These are phyloP conservation scores for Drosophila paulistorum DNA, from an alignment of 1,140 invertebrate species.

Conservation along the genomic window DNA sequence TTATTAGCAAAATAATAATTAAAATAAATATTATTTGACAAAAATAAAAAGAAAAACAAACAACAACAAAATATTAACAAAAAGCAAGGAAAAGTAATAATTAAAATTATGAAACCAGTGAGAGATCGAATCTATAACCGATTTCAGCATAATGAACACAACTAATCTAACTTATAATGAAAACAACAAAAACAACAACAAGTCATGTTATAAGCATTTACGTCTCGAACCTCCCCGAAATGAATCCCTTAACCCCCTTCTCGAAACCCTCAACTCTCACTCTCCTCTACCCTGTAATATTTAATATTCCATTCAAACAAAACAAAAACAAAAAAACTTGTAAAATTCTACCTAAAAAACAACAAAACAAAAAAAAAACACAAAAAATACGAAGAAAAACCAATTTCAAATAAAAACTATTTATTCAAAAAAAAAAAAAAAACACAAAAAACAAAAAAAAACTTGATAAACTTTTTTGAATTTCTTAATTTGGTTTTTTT, in stretches of 20 bases:
- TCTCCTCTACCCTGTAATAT: constrained; percentile 62
- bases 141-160: constrained; percentile 28
- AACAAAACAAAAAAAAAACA: constrained; percentile 41
- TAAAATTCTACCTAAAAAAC: constrained; percentile 75
- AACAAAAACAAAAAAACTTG: constrained; percentile 59
- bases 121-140: background rate
- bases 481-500: constrained; percentile 35
- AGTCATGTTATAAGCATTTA: constrained; percentile 14
- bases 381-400: constrained; percentile 52
- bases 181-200: background rate
- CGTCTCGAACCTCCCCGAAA: background rate
- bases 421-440: constrained; percentile 74
- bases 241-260: constrained; percentile 23
- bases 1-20: constrained; percentile 71
- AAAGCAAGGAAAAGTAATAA: constrained; percentile 2
- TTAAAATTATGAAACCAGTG: constrained; percentile 1
- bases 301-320: constrained; percentile 70
- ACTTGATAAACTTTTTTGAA: constrained; percentile 25
- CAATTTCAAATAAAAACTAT: constrained; percentile 81
- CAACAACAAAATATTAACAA: constrained; percentile 1
- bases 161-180: constrained; percentile 17
- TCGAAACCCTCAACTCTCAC: constrained; percentile 31
- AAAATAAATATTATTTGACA: constrained; percentile 50
- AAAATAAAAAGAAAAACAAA: constrained; percentile 19
- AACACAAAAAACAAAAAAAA: background rate